Conservation (phyloP, 2,888 invertebrate species). For the Sinodicranocentrus sp. region DNA sequence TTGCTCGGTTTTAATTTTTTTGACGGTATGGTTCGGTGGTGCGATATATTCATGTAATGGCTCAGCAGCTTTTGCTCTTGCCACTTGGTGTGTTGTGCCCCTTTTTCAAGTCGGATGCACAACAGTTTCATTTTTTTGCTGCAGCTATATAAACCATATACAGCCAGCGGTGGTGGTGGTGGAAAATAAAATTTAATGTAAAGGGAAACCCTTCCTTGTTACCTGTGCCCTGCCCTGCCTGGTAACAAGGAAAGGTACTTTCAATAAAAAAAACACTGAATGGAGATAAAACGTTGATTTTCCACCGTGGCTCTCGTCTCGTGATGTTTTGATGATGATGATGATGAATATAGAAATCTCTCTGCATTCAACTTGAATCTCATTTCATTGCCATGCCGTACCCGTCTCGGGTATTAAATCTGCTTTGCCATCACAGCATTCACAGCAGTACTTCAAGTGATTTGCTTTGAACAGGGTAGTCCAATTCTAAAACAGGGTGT, state of each 20-base stretch:
- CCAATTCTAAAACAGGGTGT: conserved; percentile 20
- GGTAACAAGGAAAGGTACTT: conserved; percentile 36
- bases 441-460: neutral
- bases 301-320: too few species aligned
- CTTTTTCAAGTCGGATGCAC: conserved; percentile 68
- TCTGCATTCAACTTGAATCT: neutral
- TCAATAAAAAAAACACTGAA: neutral
- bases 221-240: conserved; percentile 24
- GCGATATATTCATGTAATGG: conserved; percentile 43
- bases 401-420: conserved; percentile 13
- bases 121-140: conserved; percentile 62
- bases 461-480: neutral
- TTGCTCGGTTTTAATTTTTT: conserved; percentile 43
- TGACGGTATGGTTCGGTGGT: conserved; percentile 51
- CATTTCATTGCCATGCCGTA: conserved; percentile 18
- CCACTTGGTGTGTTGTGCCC: conserved; percentile 60
- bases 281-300: neutral
- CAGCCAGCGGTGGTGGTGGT: too few species aligned
- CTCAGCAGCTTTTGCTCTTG: conserved; percentile 33
- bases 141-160: too few species aligned
- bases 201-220: conserved; percentile 8
- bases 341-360: conserved; percentile 13
- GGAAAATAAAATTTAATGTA: neutral
- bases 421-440: conserved; percentile 3
- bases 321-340: too few species aligned